Evolutionary conservation across 2,888 invertebrate genomes (phyloP).

Genomic region (Aphidius colemani): DNA sequence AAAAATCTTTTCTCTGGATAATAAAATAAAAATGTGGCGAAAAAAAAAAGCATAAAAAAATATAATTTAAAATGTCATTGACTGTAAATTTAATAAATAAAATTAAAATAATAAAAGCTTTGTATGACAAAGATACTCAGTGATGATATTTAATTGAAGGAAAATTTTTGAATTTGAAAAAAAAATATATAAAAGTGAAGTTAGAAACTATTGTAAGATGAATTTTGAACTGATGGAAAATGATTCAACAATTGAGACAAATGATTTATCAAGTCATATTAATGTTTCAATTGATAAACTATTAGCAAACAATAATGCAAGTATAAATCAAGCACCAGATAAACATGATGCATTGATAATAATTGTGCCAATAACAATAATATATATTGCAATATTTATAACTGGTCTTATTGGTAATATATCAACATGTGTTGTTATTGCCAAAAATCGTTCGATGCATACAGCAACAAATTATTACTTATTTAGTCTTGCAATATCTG

Average conservation of each 20-base stretch:
- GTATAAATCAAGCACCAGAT: slow-evolving; percentile 18
- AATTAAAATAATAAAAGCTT: too few relatives aligned
- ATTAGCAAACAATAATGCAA: slow-evolving; percentile 20
- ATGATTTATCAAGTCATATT: slow-evolving; percentile 3
- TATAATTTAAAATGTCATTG: too few relatives aligned
- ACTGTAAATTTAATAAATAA: too few relatives aligned
- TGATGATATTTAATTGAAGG: neutral
- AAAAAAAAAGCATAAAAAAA: neutral
- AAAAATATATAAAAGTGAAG: neutral
- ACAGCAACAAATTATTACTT: slow-evolving; percentile 84
- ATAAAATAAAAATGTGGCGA: too few relatives aligned
- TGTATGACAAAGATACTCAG: neutral
- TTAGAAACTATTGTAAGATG: neutral
- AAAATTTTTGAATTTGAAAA: neutral
- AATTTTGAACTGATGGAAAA: slow-evolving; percentile 24
- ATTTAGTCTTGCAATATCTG: slow-evolving; percentile 79
- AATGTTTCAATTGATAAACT: slow-evolving; percentile 26
- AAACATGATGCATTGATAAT: slow-evolving; percentile 65
- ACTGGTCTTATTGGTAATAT: slow-evolving; percentile 79
- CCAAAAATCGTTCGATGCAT: slow-evolving; percentile 78
- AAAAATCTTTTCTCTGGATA: too few relatives aligned
- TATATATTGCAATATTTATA: slow-evolving; percentile 73
- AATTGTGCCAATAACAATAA: slow-evolving; percentile 70
- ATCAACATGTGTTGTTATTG: slow-evolving; percentile 79
- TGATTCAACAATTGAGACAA: slow-evolving; percentile 30